Evolutionary conservation across 2,797 vertebrate species (phyloP), one percentile per base, ranked within the genome.

Genomic region (Eulemur albifrons): DNA sequence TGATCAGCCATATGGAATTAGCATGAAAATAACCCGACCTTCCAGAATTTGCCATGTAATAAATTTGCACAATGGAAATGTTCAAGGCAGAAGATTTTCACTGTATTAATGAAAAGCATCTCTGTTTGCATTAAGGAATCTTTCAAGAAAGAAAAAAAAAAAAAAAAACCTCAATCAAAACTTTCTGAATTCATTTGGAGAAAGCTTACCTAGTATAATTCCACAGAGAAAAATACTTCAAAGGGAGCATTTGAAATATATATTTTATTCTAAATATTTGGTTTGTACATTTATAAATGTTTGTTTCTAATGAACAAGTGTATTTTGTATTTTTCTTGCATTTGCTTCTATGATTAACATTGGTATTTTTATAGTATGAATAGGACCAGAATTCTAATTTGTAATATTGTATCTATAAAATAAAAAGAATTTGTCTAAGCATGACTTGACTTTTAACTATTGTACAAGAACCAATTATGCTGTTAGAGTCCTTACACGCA

Each of bases 201-300:
- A 88, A 97, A 57, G 27, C 48, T 88, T 90, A 90, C 2, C 20
- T 80, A 35, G 30, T 84, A 6, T 77, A 90, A 82, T 70, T 90
- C 23, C 7, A 75, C 14, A 85, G 7, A 79, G 14, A 76, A 94
- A 81, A 90, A 82, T 54, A 13, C 14, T 77, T 38, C n/a, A 69
- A 79, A 35, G 18, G 3, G 13, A 61, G 63, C 94, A 5, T 89
- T 84, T 96, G 20, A 65, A 88, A 76, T 80, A 9, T 94, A 18
- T n/a, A 63, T 59, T 96, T 90, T 92, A 88, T 90, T 89, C 72
- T 85, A 69, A 90, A 83, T 90, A 65, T 79, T 93, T 69, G 52
- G 50, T 95, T 93, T 85, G 72, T 75, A 8, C 57, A 80, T 93
- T 76, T 97, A 90, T 75, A 95, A 88, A 67, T 88, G 84, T 88